phyloP scores from a whole-genome alignment of 1,140 invertebrate species.

The Spodoptera frugiperda region DNA sequence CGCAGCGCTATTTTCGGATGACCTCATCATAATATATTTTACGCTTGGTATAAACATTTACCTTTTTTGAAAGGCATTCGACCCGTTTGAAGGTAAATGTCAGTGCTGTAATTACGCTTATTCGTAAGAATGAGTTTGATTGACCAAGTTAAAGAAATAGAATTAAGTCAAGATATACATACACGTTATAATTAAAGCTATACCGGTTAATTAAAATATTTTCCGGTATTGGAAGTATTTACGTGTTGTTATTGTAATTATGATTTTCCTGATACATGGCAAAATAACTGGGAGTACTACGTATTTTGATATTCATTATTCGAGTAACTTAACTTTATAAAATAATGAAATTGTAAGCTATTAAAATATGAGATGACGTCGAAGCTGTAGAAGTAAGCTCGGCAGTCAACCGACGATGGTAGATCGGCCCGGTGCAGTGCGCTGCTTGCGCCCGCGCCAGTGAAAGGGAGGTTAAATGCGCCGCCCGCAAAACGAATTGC shows the following conservation, averaged over 20 bases:
- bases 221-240: no score
- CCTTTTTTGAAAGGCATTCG: constrained; percentile 58
- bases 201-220: background rate
- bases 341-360: constrained; percentile 64
- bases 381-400: constrained; percentile 59
- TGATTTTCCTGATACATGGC: background rate
- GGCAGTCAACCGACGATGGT: constrained; percentile 69
- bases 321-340: background rate
- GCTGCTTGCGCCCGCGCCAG: constrained; percentile 62
- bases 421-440: constrained; percentile 46
- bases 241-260: no score
- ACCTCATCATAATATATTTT: constrained; percentile 65
- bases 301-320: background rate
- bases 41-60: constrained; percentile 55
- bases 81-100: constrained; percentile 67
- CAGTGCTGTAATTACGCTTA: constrained; percentile 44
- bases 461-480: constrained; percentile 82
- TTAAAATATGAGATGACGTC: constrained; percentile 15
- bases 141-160: background rate
- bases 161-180: background rate
- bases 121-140: constrained; percentile 15
- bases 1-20: constrained; percentile 62
- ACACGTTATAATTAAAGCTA: background rate
- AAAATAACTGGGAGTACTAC: background rate
- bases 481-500: constrained; percentile 75